phyloP scores from a whole-genome alignment of 2,888 invertebrate species.

The Hirtodrosophila confusa region DNA sequence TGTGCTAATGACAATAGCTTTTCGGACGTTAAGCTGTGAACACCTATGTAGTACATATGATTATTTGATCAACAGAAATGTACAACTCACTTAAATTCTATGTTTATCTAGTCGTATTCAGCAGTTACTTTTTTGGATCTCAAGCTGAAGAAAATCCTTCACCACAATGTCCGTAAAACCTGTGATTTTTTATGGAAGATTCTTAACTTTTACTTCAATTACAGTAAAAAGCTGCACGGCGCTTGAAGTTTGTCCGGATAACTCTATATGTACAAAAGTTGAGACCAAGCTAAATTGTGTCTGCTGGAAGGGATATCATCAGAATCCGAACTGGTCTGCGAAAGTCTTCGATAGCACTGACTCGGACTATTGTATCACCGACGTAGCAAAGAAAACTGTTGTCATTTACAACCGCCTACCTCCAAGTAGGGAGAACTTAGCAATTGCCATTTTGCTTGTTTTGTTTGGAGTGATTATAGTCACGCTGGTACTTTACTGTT shows the following conservation, averaged over 20 bases:
- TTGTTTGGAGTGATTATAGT: constrained; percentile 49
- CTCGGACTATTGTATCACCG: constrained; percentile 31
- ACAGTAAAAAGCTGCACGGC: constrained; percentile 40
- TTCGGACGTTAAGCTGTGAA: constrained; percentile 12
- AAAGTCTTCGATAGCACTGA: not conserved
- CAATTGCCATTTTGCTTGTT: constrained; percentile 50
- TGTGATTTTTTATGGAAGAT: not conserved
- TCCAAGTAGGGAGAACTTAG: constrained; percentile 43
- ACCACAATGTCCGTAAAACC: constrained; percentile 24
- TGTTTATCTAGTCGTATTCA: constrained; percentile 32
- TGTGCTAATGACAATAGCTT: constrained; percentile 21
- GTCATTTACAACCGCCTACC: constrained; percentile 34
- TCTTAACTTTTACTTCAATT: constrained; percentile 5
- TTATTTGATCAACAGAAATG: constrained; percentile 35
- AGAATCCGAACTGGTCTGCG: constrained; percentile 50
- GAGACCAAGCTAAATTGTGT: constrained; percentile 34
- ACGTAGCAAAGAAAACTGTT: constrained; percentile 17
- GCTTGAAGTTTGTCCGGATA: constrained; percentile 37
- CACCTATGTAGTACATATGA: constrained; percentile 1
- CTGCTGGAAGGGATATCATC: constrained; percentile 54
- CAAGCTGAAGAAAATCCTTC: constrained; percentile 7
- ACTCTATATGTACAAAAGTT: constrained; percentile 41
- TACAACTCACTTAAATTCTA: constrained; percentile 33
- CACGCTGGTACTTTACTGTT: constrained; percentile 44
- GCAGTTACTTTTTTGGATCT: constrained; percentile 20